Evolutionary conservation across 2,888 invertebrate species (phyloP).

Genomic region (Scaptomyza flava): DNA sequence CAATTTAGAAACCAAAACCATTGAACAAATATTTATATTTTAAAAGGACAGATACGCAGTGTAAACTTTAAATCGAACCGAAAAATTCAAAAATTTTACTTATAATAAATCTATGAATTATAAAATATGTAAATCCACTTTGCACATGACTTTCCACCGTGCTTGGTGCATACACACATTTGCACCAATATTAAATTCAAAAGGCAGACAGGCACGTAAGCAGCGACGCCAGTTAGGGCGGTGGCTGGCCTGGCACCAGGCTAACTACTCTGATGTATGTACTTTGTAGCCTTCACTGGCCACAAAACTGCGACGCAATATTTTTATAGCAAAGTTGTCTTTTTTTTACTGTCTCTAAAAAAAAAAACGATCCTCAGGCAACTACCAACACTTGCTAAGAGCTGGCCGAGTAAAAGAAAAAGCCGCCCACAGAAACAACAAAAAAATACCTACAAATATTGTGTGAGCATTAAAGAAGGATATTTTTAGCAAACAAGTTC

Average conservation of each 20-base stretch:
- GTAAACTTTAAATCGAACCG: conserved; percentile 12
- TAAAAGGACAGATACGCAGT: conserved; percentile 18
- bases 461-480: conserved; percentile 45
- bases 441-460: conserved; percentile 13
- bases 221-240: conserved; percentile 76
- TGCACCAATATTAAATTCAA: conserved; percentile 28
- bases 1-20: conserved; percentile 14
- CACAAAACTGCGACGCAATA: conserved; percentile 69
- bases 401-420: conserved; percentile 32
- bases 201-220: conserved; percentile 44
- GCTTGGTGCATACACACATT: conserved; percentile 18
- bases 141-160: conserved; percentile 27
- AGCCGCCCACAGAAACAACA: conserved; percentile 17
- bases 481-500: conserved; percentile 49
- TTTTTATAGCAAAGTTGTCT: conserved; percentile 25
- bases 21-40: background rate
- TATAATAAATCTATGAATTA: background rate
- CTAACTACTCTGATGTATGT: conserved; percentile 39
- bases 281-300: conserved; percentile 31
- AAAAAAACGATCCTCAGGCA: conserved; percentile 29
- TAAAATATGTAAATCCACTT: background rate
- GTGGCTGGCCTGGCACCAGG: conserved; percentile 67
- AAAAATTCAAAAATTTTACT: background rate
- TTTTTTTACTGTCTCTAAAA: background rate
- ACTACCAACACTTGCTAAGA: conserved; percentile 1